These are phyloP conservation scores for Tricholauxania praeusta DNA, from an alignment of 2,888 invertebrate genomes.

Conservation along the genomic window DNA sequence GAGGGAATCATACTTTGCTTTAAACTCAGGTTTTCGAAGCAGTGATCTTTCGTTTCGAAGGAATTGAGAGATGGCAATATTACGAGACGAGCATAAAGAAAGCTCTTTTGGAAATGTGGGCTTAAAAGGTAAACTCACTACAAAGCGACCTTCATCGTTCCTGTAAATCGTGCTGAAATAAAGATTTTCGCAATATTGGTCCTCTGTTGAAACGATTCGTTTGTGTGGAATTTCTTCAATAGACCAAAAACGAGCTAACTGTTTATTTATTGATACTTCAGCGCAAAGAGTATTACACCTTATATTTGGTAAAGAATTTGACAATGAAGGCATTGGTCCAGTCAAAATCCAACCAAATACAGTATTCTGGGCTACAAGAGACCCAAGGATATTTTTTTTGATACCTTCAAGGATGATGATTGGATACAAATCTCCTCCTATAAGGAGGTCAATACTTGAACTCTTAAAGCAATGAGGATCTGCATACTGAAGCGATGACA, in stretches of 20 bases:
- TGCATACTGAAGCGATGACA: too few relatives aligned
- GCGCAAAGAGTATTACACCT: neutral
- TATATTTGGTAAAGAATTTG: neutral
- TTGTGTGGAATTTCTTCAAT: neutral
- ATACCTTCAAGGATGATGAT: too few relatives aligned
- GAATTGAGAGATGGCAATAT: neutral
- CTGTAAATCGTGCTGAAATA: neutral
- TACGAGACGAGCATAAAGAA: neutral
- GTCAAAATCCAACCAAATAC: neutral
- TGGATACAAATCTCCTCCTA: too few relatives aligned
- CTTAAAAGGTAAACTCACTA: constrained; percentile 30
- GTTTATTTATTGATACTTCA: neutral
- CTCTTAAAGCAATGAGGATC: too few relatives aligned
- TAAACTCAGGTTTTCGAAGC: neutral
- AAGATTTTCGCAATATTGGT: constrained; percentile 28
- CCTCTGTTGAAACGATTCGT: neutral
- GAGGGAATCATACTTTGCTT: neutral
- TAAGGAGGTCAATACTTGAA: too few relatives aligned
- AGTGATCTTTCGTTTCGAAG: neutral
- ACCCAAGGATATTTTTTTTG: neutral
- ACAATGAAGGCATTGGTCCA: neutral
- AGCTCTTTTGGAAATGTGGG: neutral
- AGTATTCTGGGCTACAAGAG: constrained; percentile 4
- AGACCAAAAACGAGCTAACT: neutral
- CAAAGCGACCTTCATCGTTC: constrained; percentile 18